Base-by-base conservation (phyloP, 2,113 vertebrate genomes). In the Protobothrops flavoviridis region DNA sequence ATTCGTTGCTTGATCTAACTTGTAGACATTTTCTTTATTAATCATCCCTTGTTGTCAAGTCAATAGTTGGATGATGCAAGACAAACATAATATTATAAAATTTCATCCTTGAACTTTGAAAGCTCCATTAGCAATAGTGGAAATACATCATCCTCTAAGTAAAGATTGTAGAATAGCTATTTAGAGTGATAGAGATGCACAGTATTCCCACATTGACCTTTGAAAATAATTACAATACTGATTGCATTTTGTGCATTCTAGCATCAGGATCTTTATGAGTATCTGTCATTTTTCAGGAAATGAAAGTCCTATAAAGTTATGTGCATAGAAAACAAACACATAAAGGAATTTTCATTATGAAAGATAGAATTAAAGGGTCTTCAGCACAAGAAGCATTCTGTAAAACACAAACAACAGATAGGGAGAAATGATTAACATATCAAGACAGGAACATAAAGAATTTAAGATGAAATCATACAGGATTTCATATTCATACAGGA, bases 131-230 rank as follows among this genome's bases (percentile, higher is more conserved):
- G 94, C 91, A 95, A 96, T 95, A 93, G 94, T 87, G 94, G 93
- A 93, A 94, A 96, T 95, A 92, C 48, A 96, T 95, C 90, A 96
- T 5, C 45, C 1, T 96, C 93, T 1, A 92, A 92, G 95, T 96
- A 17, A 61, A 94, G 92, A 95, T 97, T 97, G 94, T 92, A 93
- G 90, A 93, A 39, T 94, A 81, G 74, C 74, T 81, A 81, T 90
- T 96, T 93, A 89, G 85, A 90, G 23, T 88, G 94, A 94, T 91
- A 90, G 94, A 93, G 94, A 23, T 87, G 53, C 88, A 95, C 20
- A 89, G 94, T 95, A 95, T 93, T 90, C 93, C 97, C 93, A 96
- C 94, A 81, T 43, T 97, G 93, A 97, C 96, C 93, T 96, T 97
- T 97, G 59, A 95, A 96, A 95, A 94, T 96, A 95, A 69, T 90